Evolutionary conservation across 2,113 vertebrate genomes (phyloP).

Genomic region (Peucedramus taeniatus): DNA sequence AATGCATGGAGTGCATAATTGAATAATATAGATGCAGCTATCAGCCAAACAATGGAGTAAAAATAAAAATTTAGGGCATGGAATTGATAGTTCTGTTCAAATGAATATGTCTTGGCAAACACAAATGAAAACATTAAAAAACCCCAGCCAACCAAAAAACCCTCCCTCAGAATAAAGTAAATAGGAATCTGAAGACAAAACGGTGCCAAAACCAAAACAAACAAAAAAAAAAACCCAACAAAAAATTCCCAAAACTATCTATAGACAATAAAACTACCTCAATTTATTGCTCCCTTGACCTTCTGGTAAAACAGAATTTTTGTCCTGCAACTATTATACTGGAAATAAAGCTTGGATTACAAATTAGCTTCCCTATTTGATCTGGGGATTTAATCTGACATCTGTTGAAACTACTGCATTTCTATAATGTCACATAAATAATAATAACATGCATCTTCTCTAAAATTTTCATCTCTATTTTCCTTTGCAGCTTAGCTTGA

Average conservation of each 20-base stretch:
- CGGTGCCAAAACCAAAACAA: not conserved
- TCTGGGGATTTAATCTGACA: not conserved
- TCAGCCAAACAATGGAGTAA: not conserved
- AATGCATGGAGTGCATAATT: not conserved
- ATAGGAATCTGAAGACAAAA: not conserved
- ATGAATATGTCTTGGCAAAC: not conserved
- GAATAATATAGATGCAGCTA: not conserved
- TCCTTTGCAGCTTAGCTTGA: not conserved
- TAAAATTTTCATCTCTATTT: not conserved
- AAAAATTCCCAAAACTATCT: fast-evolving
- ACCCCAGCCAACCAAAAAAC: fast-evolving
- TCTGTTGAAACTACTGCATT: not conserved
- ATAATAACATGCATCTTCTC: not conserved
- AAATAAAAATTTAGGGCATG: not conserved
- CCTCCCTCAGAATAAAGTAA: not conserved
- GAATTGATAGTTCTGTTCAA: not conserved
- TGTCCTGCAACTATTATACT: not conserved
- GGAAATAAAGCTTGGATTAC: not conserved
- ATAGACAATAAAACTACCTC: not conserved
- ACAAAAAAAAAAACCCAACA: not conserved
- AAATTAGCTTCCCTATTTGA: not conserved
- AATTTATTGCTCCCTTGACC: not conserved
- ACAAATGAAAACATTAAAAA: not conserved
- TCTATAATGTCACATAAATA: not conserved
- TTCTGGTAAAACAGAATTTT: not conserved